phyloP scores from a whole-genome alignment of 2,797 vertebrate species.

The Sebastes matsubarae region DNA sequence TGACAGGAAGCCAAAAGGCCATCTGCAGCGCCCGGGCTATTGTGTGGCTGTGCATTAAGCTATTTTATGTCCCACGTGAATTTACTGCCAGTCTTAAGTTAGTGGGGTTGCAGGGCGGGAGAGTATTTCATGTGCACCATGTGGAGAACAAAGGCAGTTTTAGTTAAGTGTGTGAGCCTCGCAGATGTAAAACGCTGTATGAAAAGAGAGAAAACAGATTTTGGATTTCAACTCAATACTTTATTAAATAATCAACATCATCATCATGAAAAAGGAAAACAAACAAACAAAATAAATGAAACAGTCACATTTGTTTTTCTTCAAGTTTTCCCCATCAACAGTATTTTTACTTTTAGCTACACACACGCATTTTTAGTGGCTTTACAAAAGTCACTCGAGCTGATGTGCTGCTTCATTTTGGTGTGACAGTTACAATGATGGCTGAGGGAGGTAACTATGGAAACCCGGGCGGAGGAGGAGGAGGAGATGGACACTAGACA shows the following conservation, averaged over 20 bases:
- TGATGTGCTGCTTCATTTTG: constrained; percentile 30
- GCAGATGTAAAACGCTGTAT: constrained; percentile 25
- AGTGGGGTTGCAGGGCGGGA: constrained; percentile 15
- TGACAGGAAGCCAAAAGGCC: constrained; percentile 56
- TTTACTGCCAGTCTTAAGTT: constrained; percentile 63
- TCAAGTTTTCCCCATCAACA: constrained; percentile 70
- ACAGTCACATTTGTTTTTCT: constrained; percentile 65
- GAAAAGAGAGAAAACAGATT: not conserved
- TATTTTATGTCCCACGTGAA: constrained; percentile 60
- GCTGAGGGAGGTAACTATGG: constrained; percentile 40
- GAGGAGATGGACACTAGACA: not conserved
- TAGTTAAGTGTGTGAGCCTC: constrained; percentile 18
- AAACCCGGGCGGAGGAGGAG: not conserved
- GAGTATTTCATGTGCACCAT: constrained; percentile 18
- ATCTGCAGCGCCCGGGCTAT: constrained; percentile 56
- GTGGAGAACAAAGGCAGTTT: constrained; percentile 48
- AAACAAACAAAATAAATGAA: constrained; percentile 51
- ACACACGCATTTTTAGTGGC: constrained; percentile 36
- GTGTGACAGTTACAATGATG: constrained; percentile 22
- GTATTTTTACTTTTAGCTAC: constrained; percentile 37
- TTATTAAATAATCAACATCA: constrained; percentile 82
- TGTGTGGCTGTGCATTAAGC: constrained; percentile 50
- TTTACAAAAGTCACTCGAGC: constrained; percentile 65
- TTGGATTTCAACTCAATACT: constrained; percentile 65
- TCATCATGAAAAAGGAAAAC: constrained; percentile 63